A percentile compares a stretch with the other conserved stretches of the same genome.
Evolutionary conservation across 2,888 invertebrate species (phyloP).

Genomic region (Drosophila prostipennis): DNA sequence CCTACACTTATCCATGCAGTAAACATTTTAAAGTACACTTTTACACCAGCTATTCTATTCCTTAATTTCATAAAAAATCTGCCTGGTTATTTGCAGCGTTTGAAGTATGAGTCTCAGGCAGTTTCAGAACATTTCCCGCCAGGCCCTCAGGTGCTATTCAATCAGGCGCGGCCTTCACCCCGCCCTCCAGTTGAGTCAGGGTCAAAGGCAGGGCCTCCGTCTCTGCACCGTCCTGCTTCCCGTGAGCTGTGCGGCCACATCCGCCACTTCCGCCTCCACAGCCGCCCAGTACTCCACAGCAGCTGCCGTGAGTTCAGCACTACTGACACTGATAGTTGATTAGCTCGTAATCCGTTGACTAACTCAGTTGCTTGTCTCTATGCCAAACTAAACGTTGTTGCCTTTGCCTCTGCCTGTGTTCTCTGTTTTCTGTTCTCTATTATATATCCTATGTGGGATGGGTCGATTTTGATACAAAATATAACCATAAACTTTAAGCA

Average conservation of each 20-base stretch:
- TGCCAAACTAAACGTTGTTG: conserved; percentile 35
- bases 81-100: conserved; percentile 59
- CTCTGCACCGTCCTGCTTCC: conserved; percentile 77
- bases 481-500: no score
- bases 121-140: conserved; percentile 53
- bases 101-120: conserved; percentile 63
- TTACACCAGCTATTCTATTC: no score
- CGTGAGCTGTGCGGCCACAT: conserved; percentile 60
- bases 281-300: conserved; percentile 67
- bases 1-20: no score
- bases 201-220: conserved; percentile 48
- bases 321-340: conserved; percentile 28
- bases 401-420: conserved; percentile 17
- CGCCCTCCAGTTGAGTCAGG: conserved; percentile 35
- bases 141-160: conserved; percentile 54
- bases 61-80: conserved; percentile 16
- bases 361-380: conserved; percentile 35
- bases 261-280: conserved; percentile 34
- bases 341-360: conserved; percentile 46
- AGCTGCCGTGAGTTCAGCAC: conserved; percentile 74
- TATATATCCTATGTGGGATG: not conserved
- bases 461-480: not conserved
- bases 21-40: not conserved
- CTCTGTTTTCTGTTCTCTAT: not conserved
- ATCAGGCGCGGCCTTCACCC: conserved; percentile 21